Evolutionary conservation across 1,140 invertebrate species (phyloP), one percentile per base, ranked within the genome.

Genomic region (Diploscapter pachys): DNA sequence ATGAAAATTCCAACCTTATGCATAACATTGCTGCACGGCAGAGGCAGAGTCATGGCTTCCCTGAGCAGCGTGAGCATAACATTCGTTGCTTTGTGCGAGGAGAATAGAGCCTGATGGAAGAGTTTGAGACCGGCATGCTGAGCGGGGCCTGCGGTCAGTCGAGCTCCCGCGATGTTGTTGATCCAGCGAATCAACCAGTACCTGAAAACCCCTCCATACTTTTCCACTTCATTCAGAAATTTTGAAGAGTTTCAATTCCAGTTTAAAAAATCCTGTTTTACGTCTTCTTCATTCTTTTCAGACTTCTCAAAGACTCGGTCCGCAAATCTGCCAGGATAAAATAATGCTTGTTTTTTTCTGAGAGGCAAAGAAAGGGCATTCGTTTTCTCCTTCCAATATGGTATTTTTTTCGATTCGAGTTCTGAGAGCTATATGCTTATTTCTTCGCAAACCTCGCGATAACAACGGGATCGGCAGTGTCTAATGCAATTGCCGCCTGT

Each of bases 161-260:
- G 55, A 2, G 81, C 77, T 9, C 78, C 81, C 48, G 83, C 83
- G 13, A 85, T 82, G 63, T 84, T 83, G 48, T 76, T 76, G 52
- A 84, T 81, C 82, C 83, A 84, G 54, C 83, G 74, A 51, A 84
- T 85, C 3, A 84, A 67, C 81, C 82, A 83, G 61, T 79, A 73
- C 62, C 80, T 75, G 54, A n/a, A 54, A 31, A 8, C 9, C 8
- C 9, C 13, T 8, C 51, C 31, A 31, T 31, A 31, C 31, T 31
- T 31, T 31, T 31, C 31, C 31, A 31, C 31, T 31, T 31, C 31
- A 31, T 31, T 31, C 31, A 31, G 31, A 31, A 31, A 31, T 31
- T 31, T 31, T 31, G 31, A 31, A 31, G 31, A 31, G 1, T 31
- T 31, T 31, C 31, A 31, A 31, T 31, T 31, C 31, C 31, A 31